phyloP scores from a whole-genome alignment of 1,140 invertebrate genomes.

The Drosophila orena region DNA sequence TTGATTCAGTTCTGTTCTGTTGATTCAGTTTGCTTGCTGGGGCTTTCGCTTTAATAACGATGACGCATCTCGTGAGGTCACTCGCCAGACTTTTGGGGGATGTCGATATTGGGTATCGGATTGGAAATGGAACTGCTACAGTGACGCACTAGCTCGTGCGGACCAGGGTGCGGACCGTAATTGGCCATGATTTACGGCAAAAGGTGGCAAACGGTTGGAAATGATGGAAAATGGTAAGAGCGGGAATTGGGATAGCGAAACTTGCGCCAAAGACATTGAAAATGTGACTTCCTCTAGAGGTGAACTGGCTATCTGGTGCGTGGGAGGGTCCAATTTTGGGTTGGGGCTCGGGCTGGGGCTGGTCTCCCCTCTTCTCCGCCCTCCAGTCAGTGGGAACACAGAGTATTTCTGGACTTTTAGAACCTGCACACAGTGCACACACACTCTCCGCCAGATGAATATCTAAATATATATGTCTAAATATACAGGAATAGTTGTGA shows the following conservation, averaged over 20 bases:
- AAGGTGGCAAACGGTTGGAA: background rate
- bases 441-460: constrained; percentile 31
- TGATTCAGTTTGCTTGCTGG: constrained; percentile 32
- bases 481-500: constrained; percentile 37
- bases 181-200: constrained; percentile 65
- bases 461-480: constrained; percentile 42
- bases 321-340: constrained; percentile 9
- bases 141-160: constrained; percentile 57
- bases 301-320: constrained; percentile 5
- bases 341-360: background rate
- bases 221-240: constrained; percentile 28
- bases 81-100: constrained; percentile 38
- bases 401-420: constrained; percentile 43
- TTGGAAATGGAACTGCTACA: constrained; percentile 16
- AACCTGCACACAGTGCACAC: constrained; percentile 29
- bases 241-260: constrained; percentile 19
- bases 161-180: constrained; percentile 43
- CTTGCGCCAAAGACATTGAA: constrained; percentile 61
- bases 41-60: constrained; percentile 62
- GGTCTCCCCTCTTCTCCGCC: background rate
- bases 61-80: constrained; percentile 78
- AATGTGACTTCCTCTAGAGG: constrained; percentile 46
- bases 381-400: constrained; percentile 1
- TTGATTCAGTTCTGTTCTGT: constrained; percentile 31
- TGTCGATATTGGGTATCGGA: constrained; percentile 41